Base-by-base conservation (phyloP, 2,888 invertebrate genomes). In the Pterostichus niger region DNA sequence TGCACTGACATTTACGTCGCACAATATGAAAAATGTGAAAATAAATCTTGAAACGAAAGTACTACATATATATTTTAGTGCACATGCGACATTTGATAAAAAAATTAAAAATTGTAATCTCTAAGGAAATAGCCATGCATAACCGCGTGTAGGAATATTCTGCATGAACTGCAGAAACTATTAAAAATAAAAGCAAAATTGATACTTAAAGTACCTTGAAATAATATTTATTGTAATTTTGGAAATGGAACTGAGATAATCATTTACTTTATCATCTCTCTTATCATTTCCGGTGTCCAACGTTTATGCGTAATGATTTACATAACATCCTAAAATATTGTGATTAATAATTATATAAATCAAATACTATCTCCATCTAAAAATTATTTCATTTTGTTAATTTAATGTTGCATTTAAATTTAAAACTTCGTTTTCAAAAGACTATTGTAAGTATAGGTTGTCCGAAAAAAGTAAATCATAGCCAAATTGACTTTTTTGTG, bases 281-380 rank as follows among this genome's bases (percentile, higher is more conserved):
- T 56, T 56, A 56, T 56, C 56, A 17, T 56, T 56, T 56, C 56
- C 56, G 56, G 56, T 56, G 56, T 17, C 56, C 56, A 56, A 56
- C 17, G 56, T 9, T 15, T 56, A 56, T 56, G 17, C 24, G 17
- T 56, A 56, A 52, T 52, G 1, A 13, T 13, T 13, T 13, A 17
- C 6, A 15, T 56, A 56, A 56, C 56, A 56, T 56, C 24, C 6
- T 56, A 56, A 56, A 56, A 56, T 17, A 17, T 56, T 15, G 5
- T 56, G 56, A 56, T 56, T 56, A 56, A 56, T n/a, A 0, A n/a
- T 49, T 49, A 0, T 49, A 0, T 49, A 5, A 49, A 10, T 49
- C 13, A 49, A 4, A 6, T 10, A 49, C 11, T 49, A n/a, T n/a
- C 11, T n/a, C 49, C n/a, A 2, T 6, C 11, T 49, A 24, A 24